These are phyloP conservation scores for Accipiter virgatus DNA, from an alignment of 2,113 vertebrate genomes.

Conservation along the genomic window DNA sequence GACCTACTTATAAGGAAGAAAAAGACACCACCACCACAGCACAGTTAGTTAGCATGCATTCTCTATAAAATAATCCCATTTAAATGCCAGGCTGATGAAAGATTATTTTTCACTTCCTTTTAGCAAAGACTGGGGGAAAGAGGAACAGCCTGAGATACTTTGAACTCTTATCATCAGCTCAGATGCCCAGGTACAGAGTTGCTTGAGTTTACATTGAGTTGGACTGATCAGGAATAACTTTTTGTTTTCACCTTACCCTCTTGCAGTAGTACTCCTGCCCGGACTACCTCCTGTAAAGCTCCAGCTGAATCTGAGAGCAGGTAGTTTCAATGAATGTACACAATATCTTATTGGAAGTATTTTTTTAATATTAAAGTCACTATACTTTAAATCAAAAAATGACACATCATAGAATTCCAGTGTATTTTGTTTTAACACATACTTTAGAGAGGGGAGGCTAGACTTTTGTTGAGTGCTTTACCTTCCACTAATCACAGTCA, in stretches of 20 bases:
- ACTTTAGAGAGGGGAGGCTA: background rate
- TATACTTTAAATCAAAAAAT: slow-evolving; percentile 1
- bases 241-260: background rate
- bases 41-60: background rate
- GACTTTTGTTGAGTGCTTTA: background rate
- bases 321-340: background rate
- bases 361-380: slow-evolving; percentile 40
- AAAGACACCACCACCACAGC: background rate
- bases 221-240: background rate
- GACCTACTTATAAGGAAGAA: background rate
- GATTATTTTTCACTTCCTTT: background rate
- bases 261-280: background rate
- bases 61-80: background rate
- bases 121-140: background rate
- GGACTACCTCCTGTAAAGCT: background rate
- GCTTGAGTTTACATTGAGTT: background rate
- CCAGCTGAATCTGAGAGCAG: background rate
- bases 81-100: background rate
- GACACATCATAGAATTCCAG: background rate
- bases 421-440: background rate
- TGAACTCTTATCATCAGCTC: background rate
- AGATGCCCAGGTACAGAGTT: background rate
- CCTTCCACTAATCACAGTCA: background rate
- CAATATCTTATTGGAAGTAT: background rate
- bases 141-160: background rate